Evolutionary conservation across 2,797 vertebrate species (phyloP).

Genomic region (Micrastur ruficollis): DNA sequence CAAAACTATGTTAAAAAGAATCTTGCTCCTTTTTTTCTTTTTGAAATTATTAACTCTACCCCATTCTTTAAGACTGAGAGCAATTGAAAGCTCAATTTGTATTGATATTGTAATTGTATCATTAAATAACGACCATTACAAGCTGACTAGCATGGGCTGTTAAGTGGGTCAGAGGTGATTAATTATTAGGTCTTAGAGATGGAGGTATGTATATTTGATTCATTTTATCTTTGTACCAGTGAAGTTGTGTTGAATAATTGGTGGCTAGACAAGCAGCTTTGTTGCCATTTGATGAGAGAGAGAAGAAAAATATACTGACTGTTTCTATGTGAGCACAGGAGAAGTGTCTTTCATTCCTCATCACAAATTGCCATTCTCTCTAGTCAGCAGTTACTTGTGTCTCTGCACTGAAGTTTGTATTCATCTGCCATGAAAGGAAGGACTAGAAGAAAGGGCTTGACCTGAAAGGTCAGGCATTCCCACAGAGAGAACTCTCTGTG

Average conservation of each 20-base stretch:
- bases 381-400: background rate
- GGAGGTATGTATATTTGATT: background rate
- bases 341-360: background rate
- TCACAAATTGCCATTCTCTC: background rate
- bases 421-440: background rate
- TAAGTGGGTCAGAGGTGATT: background rate
- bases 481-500: background rate
- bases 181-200: background rate
- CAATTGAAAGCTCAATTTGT: background rate
- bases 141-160: background rate
- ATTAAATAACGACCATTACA: background rate
- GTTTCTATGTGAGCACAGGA: background rate
- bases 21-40: background rate
- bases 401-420: background rate
- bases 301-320: background rate
- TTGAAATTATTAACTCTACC: background rate
- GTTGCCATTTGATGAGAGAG: background rate
- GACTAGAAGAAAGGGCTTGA: background rate
- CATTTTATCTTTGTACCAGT: background rate
- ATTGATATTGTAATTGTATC: background rate
- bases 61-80: background rate
- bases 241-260: background rate
- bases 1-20: background rate
- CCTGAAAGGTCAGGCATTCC: background rate
- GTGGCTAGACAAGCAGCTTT: background rate